These are phyloP conservation scores for Gavialis gangeticus DNA, from an alignment of 2,113 vertebrate genomes.

Conservation along the genomic window DNA sequence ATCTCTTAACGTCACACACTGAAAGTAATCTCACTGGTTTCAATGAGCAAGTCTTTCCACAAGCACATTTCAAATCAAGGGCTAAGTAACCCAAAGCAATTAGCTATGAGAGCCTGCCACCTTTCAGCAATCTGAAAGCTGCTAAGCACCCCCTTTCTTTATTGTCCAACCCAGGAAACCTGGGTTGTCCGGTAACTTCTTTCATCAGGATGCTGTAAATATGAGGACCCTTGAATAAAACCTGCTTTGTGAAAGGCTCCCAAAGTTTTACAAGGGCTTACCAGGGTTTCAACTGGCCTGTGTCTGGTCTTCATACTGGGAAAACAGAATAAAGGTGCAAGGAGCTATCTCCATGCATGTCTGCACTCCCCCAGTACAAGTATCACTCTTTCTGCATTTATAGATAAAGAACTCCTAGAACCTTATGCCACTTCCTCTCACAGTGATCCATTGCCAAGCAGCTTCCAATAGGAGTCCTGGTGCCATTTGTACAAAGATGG, in stretches of 20 bases:
- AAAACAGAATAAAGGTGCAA: neutral
- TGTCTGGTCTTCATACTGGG: neutral
- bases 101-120: neutral
- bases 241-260: neutral
- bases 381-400: too few species aligned
- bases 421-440: neutral
- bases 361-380: neutral
- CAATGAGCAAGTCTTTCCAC: neutral
- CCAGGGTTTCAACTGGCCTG: neutral
- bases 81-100: neutral
- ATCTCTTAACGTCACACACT: accelerated
- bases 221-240: neutral
- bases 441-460: neutral
- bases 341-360: neutral
- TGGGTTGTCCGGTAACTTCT: neutral
- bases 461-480: neutral
- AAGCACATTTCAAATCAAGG: neutral
- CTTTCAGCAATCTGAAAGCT: neutral
- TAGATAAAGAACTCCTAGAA: neutral
- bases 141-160: neutral
- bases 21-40: neutral
- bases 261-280: neutral
- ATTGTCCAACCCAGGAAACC: neutral
- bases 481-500: neutral
- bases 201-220: neutral